phyloP scores from a whole-genome alignment of 2,113 vertebrate species.

The Ageneiosus marmoratus region DNA sequence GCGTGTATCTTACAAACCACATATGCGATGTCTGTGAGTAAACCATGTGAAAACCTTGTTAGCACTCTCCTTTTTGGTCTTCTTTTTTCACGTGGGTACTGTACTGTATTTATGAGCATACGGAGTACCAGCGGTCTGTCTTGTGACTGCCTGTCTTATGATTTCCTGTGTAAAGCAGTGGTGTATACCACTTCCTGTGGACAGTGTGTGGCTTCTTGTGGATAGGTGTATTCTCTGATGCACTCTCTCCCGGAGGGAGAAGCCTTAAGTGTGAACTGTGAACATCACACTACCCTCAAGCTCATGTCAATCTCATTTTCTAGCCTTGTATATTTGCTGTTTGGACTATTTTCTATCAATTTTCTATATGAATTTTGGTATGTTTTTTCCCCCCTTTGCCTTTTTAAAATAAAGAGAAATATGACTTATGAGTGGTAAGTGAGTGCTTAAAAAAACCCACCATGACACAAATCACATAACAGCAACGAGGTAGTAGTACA shows the following conservation, averaged over 20 bases:
- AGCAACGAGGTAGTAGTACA: not conserved
- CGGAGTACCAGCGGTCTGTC: slow-evolving; percentile 36
- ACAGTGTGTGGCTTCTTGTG: slow-evolving; percentile 52
- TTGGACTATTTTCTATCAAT: slow-evolving; percentile 62
- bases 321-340: slow-evolving; percentile 67
- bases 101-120: slow-evolving; percentile 40
- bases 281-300: slow-evolving; percentile 35
- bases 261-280: slow-evolving; percentile 51
- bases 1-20: slow-evolving; percentile 40
- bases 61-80: slow-evolving; percentile 19
- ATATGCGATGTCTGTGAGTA: slow-evolving; percentile 27
- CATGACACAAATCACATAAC: not conserved
- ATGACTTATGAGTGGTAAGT: not conserved
- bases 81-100: slow-evolving; percentile 29
- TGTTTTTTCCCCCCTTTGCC: slow-evolving; percentile 55
- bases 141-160: slow-evolving; percentile 48
- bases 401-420: slow-evolving; percentile 74
- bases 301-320: slow-evolving; percentile 56
- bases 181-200: slow-evolving; percentile 47
- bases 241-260: slow-evolving; percentile 53
- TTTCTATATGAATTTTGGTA: slow-evolving; percentile 73
- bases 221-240: slow-evolving; percentile 45
- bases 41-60: slow-evolving; percentile 31
- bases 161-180: slow-evolving; percentile 53
- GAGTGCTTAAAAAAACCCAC: not conserved